Base-by-base conservation (phyloP, 2,113 vertebrate species). In the Heliornis fulica region DNA sequence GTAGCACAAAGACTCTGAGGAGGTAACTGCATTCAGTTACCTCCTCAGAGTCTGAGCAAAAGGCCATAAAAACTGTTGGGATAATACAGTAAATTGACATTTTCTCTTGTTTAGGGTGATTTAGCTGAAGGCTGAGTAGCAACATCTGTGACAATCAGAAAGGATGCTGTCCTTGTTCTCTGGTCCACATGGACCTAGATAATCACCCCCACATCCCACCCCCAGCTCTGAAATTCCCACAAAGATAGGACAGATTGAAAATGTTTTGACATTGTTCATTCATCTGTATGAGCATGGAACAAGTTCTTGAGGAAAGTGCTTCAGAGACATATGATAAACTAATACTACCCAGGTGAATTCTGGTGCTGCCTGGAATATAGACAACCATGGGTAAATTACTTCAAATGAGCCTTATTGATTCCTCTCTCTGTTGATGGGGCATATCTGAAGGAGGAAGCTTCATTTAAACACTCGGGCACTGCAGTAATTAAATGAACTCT, bases 341-440 rank as follows among this genome's bases (percentile, higher is more conserved):
- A 95, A 90, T 84, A 81, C 64, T 66, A 66, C 36, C 32, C 41
- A 83, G 84, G 91, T 70, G 86, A 96, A 92, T 66, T 46, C 68
- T 79, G 86, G 83, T 3, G 4, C n/a, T 94, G 79, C 61, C 43
- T 95, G 70, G 71, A 90, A 95, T 92, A 75, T 29, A 90, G 87
- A 80, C 4, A 16, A 83, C 0, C 23, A 71, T 60, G 70, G 79
- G 56, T 66, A 96, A 96, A 91, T 93, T 95, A 70, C 93, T 93
- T 91, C 88, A 96, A 97, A 95, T 96, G 94, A 94, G 86, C 64
- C 86, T 88, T 97, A 96, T 97, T 96, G 95, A 97, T 97, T 95
- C 72, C 41, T 34, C 34, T 92, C 63, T 12, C 36, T 83, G 89
- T 88, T 94, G 90, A 95, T 87, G 91, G 69, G 94, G 84, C 89